Evolutionary conservation across 1,140 invertebrate genomes (phyloP).

Genomic region (Planococcus citri): DNA sequence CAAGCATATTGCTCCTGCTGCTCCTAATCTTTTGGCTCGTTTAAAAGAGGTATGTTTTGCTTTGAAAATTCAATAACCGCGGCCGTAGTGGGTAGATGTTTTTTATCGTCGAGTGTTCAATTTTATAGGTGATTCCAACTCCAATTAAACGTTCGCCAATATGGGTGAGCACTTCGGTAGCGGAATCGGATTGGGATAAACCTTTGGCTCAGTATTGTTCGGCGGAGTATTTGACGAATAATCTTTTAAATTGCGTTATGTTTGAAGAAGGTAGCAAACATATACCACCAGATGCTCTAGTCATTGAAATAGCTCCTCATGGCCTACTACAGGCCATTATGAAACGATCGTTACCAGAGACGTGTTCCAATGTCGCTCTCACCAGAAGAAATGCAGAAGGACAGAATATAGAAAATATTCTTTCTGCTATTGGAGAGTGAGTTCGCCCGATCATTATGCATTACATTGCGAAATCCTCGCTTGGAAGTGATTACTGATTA

Average conservation of each 20-base stretch:
- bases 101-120: not conserved
- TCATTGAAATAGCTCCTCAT: too few relatives aligned
- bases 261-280: constrained; percentile 36
- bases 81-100: too few relatives aligned
- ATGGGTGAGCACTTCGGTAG: constrained; percentile 80
- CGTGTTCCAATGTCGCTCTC: constrained; percentile 57
- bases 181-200: constrained; percentile 53
- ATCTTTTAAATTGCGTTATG: constrained; percentile 37
- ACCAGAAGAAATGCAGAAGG: constrained; percentile 56
- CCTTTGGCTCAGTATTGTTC: constrained; percentile 60
- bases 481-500: too few relatives aligned
- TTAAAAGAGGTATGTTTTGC: constrained; percentile 16
- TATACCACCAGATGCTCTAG: too few relatives aligned
- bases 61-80: not conserved
- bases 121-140: constrained; percentile 43
- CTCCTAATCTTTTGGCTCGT: constrained; percentile 55
- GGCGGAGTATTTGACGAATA: constrained; percentile 86
- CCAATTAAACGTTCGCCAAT: constrained; percentile 55
- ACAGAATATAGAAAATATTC: constrained; percentile 56
- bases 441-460: too few relatives aligned
- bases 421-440: constrained; percentile 57
- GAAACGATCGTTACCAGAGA: too few relatives aligned
- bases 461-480: too few relatives aligned
- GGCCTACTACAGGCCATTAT: too few relatives aligned
- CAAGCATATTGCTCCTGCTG: constrained; percentile 53